A percentile compares a stretch with the other conserved stretches of the same genome.
These are phyloP conservation scores for Patella ulyssiponensis DNA, from an alignment of 2,888 invertebrate genomes.

Conservation along the genomic window DNA sequence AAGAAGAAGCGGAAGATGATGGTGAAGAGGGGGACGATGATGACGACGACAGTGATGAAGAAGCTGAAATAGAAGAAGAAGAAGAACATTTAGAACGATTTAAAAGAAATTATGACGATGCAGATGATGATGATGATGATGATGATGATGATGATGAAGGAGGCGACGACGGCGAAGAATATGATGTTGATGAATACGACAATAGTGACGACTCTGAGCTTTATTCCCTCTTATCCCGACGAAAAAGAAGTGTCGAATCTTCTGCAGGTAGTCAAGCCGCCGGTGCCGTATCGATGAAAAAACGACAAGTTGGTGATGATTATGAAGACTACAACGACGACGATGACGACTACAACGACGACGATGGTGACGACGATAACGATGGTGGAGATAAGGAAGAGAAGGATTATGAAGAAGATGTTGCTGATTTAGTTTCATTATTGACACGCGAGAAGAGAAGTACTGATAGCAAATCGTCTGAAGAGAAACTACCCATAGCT, in stretches of 20 bases:
- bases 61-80: neutral
- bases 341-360: conserved; percentile 14
- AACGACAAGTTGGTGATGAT: conserved; percentile 11
- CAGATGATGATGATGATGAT: conserved; percentile 14
- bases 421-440: neutral
- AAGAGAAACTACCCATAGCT: neutral
- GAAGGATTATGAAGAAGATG: neutral
- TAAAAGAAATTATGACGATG: neutral
- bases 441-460: neutral
- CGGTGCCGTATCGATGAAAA: neutral
- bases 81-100: neutral
- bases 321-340: conserved; percentile 15
- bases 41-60: neutral
- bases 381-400: neutral
- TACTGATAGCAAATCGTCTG: neutral
- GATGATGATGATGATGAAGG: neutral
- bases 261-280: neutral
- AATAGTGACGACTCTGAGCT: neutral
- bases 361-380: neutral
- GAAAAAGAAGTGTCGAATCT: neutral
- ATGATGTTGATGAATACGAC: conserved; percentile 12
- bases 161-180: conserved; percentile 2
- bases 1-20: neutral
- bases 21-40: neutral
- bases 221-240: neutral